A percentile compares a stretch with the other conserved stretches of the same genome.
Conservation (phyloP, 2,797 vertebrate genomes). For the Gadopsis bispinosus region DNA sequence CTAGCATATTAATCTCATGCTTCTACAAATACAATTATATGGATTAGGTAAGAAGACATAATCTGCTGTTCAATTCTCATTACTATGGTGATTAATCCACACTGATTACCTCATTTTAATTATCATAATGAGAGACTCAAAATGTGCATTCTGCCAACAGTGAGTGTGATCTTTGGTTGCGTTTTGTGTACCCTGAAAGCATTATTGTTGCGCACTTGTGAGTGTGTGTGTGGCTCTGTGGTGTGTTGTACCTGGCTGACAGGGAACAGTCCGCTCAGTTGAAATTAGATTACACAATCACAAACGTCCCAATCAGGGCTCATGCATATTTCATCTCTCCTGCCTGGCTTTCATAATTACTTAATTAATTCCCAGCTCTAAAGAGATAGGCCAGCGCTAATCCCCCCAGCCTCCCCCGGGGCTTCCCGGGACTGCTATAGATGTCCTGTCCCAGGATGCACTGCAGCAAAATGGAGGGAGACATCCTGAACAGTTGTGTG, state of each 20-base stretch:
- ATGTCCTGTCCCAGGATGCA: constrained; percentile 78
- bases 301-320: constrained; percentile 85
- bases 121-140: constrained; percentile 77
- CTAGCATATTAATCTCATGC: constrained; percentile 71
- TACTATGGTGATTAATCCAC: constrained; percentile 80
- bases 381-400: constrained; percentile 81
- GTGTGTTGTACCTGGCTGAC: constrained; percentile 72
- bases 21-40: constrained; percentile 82
- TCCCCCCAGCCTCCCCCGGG: constrained; percentile 74
- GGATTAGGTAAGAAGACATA: constrained; percentile 79
- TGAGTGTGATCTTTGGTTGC: constrained; percentile 58
- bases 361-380: constrained; percentile 87
- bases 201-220: constrained; percentile 8
- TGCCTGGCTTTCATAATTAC: constrained; percentile 85
- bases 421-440: constrained; percentile 66
- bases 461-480: constrained; percentile 65
- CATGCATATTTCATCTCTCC: constrained; percentile 86
- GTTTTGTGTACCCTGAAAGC: constrained; percentile 43
- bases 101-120: constrained; percentile 83
- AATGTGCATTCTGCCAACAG: constrained; percentile 53
- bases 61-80: constrained; percentile 81
- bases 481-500: constrained; percentile 53
- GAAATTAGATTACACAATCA: constrained; percentile 88
- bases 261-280: constrained; percentile 61
- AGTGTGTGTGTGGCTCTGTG: neutral